A percentile compares a stretch with the other conserved stretches of the same genome.
These are phyloP conservation scores for Platyrinchus mystaceus DNA, from an alignment of 2,797 vertebrate genomes.

Conservation along the genomic window DNA sequence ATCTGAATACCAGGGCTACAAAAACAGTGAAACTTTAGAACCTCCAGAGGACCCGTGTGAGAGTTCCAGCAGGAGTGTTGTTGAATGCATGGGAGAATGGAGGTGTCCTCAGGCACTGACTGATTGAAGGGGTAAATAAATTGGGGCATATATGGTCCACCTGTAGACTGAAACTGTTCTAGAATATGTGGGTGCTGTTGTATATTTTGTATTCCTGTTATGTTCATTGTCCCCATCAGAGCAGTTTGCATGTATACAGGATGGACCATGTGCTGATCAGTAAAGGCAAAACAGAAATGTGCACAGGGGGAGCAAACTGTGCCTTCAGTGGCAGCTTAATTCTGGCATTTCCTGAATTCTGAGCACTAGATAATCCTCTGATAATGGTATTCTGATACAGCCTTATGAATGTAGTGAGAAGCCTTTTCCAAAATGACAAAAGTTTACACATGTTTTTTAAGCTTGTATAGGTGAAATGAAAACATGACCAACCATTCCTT, in stretches of 20 bases:
- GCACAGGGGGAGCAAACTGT: not conserved
- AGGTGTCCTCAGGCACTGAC: not conserved
- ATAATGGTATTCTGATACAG: not conserved
- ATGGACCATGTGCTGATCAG: not conserved
- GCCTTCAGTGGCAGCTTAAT: not conserved
- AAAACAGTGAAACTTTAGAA: not conserved
- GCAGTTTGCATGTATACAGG: not conserved
- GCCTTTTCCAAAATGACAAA: not conserved
- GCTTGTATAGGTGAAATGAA: not conserved
- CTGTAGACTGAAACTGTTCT: not conserved
- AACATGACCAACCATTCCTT: not conserved
- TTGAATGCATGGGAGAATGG: not conserved
- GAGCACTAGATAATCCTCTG: not conserved
- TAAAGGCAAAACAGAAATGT: not conserved
- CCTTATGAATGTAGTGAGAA: not conserved
- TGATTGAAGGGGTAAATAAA: not conserved
- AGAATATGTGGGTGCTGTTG: not conserved
- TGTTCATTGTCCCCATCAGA: not conserved
- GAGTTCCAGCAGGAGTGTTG: not conserved
- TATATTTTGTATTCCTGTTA: not conserved
- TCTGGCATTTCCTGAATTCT: not conserved
- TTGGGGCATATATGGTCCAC: not conserved
- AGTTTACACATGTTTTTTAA: accelerated
- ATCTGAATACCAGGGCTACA: not conserved
- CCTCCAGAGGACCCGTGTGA: not conserved